A percentile compares a stretch with the other conserved stretches of the same genome.
Evolutionary conservation across 2,888 invertebrate species (phyloP).

Genomic region (Scelioninae gen. 2): DNA sequence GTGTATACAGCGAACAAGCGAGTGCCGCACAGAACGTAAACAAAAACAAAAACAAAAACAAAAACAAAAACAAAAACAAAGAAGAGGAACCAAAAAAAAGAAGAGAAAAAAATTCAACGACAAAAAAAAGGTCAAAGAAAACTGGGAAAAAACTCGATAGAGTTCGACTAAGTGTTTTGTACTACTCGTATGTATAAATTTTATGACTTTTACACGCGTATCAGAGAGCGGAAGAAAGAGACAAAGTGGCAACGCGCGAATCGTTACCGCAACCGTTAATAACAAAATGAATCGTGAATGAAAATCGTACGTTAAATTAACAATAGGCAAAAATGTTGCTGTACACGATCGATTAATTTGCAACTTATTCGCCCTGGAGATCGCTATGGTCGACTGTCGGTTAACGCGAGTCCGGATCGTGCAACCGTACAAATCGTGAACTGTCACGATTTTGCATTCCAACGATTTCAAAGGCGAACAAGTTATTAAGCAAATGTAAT

Average conservation of each 20-base stretch:
- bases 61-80: conserved; percentile 8
- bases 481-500: conserved; percentile 56
- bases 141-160: too few species aligned
- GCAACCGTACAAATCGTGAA: conserved; percentile 25
- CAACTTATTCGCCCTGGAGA: conserved; percentile 56
- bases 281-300: conserved; percentile 29
- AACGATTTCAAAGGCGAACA: conserved; percentile 51
- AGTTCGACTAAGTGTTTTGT: conserved; percentile 46
- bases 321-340: conserved; percentile 47
- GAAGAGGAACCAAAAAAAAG: conserved; percentile 17
- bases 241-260: conserved; percentile 34
- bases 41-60: conserved; percentile 31
- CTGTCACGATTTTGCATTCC: too few species aligned
- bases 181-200: conserved; percentile 23
- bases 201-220: conserved; percentile 35
- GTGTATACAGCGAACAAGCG: conserved; percentile 73
- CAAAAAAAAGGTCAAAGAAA: conserved; percentile 21
- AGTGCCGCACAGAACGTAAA: conserved; percentile 66
- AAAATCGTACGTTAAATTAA: conserved; percentile 24
- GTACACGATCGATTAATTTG: conserved; percentile 59
- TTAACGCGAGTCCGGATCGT: conserved; percentile 28
- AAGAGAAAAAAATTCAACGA: conserved; percentile 6
- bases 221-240: conserved; percentile 50
- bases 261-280: not conserved
- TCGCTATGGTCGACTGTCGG: conserved; percentile 12